Base-by-base conservation (phyloP, 2,888 invertebrate genomes). In the Epsilonema sp. region DNA sequence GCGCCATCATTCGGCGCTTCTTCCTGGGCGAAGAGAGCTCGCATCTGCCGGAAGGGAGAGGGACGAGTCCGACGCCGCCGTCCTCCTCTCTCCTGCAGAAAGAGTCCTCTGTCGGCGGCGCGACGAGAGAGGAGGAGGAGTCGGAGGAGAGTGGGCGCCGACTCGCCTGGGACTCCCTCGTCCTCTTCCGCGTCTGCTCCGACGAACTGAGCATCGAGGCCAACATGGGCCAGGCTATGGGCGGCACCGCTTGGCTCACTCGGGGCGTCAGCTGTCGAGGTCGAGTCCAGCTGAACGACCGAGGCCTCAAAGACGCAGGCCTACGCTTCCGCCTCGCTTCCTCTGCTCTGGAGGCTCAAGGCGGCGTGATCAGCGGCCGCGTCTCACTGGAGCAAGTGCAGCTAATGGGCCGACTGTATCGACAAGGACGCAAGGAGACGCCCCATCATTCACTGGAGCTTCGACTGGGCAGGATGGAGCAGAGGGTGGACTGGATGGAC, bases 201-300 rank as follows among this genome's bases (percentile, higher is more conserved):
- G 86, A 89, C 41, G 79, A 83, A 58, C 74, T 97, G 45, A 90
- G 92, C 67, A 85, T 97, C 11, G 85, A 87, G 64, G 92, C 94
- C 81, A 94, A 94, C 68, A 97, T 97, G 89, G 90, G 92, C 38
- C 94, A 94, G 64, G 90, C 94, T 1, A 94, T 97, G 89, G 94
- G 97, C 16, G 90, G 90, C 64, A 90, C 92, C 49, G 77, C 77
- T 77, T 82, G 67, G 72, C 52, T 53, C 26, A 55, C 58, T 4
- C 51, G 53, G 16, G 45, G 42, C 16, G 50, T 42, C 39, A 39
- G 16, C 22, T 39, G 39, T n/a, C 39, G 8, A 20, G 39, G 39
- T n/a, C 4, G 31, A 2, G 24, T 39, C 3, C 3, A 25, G 13
- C 24, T 40, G 21, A 37, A 45, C 22, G 2, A 19, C 31, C 2